These are phyloP conservation scores for Spisula subtruncata DNA, from an alignment of 2,888 invertebrate genomes.

Conservation along the genomic window DNA sequence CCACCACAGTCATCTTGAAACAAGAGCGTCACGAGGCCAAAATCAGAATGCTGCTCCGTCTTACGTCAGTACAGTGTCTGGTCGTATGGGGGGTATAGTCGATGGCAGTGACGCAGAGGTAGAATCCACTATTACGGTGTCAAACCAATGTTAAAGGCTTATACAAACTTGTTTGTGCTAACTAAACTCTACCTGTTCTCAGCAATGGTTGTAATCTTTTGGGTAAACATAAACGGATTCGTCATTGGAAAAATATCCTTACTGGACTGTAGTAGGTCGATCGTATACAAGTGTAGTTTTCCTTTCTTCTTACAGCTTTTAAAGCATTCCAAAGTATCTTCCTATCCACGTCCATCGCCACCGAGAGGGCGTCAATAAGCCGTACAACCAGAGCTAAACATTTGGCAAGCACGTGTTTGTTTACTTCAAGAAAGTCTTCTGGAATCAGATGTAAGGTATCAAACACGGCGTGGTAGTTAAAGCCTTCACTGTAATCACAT, in stretches of 20 bases:
- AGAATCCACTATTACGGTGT: no score
- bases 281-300: neutral
- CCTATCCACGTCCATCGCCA: neutral
- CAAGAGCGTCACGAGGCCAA: neutral
- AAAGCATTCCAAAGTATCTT: neutral
- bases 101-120: no score
- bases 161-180: no score
- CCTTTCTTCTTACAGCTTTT: neutral
- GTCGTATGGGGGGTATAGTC: neutral
- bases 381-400: neutral
- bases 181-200: no score
- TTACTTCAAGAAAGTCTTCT: neutral
- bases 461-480: neutral
- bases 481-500: neutral
- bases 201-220: no score
- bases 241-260: no score
- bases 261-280: neutral
- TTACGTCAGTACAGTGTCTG: neutral
- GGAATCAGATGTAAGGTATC: neutral
- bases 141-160: no score
- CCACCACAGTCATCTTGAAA: slow-evolving; percentile 1
- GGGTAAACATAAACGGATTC: no score
- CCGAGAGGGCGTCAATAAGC: neutral
- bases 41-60: neutral
- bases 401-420: neutral